A percentile compares a stretch with the other conserved stretches of the same genome.
These are phyloP conservation scores for Anabacerthia variegaticeps DNA, from an alignment of 2,797 vertebrate species.

Conservation along the genomic window DNA sequence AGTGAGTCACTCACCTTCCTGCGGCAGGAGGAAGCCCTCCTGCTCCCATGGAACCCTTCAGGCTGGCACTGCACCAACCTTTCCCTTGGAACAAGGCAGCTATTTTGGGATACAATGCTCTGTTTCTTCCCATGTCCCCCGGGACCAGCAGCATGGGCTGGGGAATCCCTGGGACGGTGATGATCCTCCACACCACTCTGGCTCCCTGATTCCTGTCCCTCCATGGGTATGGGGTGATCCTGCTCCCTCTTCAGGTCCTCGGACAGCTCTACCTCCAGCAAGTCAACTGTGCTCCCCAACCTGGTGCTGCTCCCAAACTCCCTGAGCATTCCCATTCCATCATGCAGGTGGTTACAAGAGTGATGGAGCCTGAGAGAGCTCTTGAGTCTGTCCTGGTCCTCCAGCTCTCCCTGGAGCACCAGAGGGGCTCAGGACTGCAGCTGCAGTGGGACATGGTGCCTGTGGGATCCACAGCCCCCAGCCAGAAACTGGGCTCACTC, in stretches of 20 bases:
- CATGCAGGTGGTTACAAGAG: neutral
- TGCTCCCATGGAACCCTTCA: neutral
- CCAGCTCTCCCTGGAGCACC: neutral
- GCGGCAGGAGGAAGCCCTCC: constrained; percentile 9
- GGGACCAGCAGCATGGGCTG: neutral
- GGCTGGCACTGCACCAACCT: neutral
- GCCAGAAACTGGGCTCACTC: neutral
- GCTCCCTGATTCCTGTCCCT: neutral
- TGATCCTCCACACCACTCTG: neutral
- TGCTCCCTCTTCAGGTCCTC: neutral
- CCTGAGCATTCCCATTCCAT: neutral
- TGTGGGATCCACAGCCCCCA: accelerated
- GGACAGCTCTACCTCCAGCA: neutral
- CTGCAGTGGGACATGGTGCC: neutral
- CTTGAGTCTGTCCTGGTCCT: neutral
- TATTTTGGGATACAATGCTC: constrained; percentile 14
- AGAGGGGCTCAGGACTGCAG: neutral
- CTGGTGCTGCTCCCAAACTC: neutral
- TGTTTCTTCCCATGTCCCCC: neutral
- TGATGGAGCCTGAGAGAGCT: neutral
- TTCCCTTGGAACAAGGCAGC: neutral
- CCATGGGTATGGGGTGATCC: accelerated
- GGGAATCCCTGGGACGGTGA: neutral
- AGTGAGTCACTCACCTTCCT: constrained; percentile 59
- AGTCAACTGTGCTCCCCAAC: accelerated